Conservation (phyloP, 2,113 vertebrate genomes). For the Genyomyrus donnyi region DNA sequence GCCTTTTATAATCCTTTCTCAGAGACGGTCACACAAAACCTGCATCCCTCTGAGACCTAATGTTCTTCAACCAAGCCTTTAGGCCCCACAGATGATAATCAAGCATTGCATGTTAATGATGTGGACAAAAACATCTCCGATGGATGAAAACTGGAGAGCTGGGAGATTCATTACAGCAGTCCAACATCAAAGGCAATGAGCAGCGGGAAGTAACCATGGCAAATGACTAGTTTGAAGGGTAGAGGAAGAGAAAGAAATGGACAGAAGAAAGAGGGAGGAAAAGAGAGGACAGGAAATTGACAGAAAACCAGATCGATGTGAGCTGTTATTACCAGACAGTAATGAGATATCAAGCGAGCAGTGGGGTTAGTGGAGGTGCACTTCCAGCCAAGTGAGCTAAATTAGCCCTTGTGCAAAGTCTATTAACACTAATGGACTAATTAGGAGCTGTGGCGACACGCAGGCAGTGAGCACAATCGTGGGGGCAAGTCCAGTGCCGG, state of each 20-base stretch:
- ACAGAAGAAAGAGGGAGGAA: neutral
- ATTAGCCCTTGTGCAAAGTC: slow-evolving; percentile 37
- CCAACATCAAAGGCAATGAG: neutral
- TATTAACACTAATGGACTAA: slow-evolving; percentile 45
- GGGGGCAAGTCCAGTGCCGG: neutral
- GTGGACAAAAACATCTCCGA: neutral
- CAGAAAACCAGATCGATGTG: slow-evolving; percentile 13
- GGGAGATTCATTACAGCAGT: neutral
- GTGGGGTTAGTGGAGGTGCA: slow-evolving; percentile 30
- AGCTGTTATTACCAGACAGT: slow-evolving; percentile 31
- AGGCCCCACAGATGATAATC: neutral
- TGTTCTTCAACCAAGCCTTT: neutral
- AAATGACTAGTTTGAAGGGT: neutral
- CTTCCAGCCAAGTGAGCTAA: slow-evolving; percentile 33
- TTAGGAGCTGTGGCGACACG: slow-evolving; percentile 24
- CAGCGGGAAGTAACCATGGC: neutral
- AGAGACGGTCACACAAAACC: neutral
- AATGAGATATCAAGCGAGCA: slow-evolving; percentile 35
- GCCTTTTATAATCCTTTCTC: neutral
- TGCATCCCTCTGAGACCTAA: neutral
- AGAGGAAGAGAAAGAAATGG: neutral
- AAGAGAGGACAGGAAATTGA: neutral
- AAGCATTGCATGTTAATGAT: neutral
- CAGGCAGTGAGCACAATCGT: neutral
- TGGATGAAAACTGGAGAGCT: neutral